Evolutionary conservation across 2,888 invertebrate genomes (phyloP), one percentile per base, ranked within the genome.

Genomic region (Hoplodrina blanda): DNA sequence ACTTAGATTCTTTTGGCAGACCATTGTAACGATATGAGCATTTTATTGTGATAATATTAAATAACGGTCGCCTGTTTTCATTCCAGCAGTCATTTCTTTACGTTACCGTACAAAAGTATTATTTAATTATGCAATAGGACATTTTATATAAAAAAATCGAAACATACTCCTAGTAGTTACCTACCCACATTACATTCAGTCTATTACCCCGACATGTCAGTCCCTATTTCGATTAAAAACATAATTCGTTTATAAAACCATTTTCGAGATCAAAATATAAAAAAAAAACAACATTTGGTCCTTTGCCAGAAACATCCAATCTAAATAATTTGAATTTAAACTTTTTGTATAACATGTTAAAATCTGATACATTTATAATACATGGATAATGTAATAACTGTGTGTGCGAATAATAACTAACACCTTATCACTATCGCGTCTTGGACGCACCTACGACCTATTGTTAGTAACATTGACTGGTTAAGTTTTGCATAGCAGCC

Each of bases 361-460:
- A 90, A 90, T 88, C 85, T 88, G 80, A 84, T 85, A 82, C 72
- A 84, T 71, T 44, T 82, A 76, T 83, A 85, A 85, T 85, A 82
- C 76, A 83, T 81, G 81, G 76, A 83, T 78, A 86, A 84, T 86
- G 83, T 85, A 83, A 84, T 80, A 81, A 82, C 30, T 80, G 79
- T 80, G 85, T 76, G 77, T 84, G 83, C 81, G 76, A 80, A 85
- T 79, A 84, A 76, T 80, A 76, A 49, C 57, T 65, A 81, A 77
- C 69, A 57, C 61, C 78, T 84, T 87, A 86, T 11, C 81, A 61
- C 81, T 89, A 91, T 83, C 59, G 84, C 94, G 93, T 93, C 94
- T 94, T 91, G 83, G 94, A 94, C 94, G 93, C 87, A 81, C 87
- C 90, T 91, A 90, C 69, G 54, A 70, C 53, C 89, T 90, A 90